A percentile compares a stretch with the other conserved stretches of the same genome.
phyloP scores from a whole-genome alignment of 2,113 vertebrate genomes.

The Brachirus orientalis region DNA sequence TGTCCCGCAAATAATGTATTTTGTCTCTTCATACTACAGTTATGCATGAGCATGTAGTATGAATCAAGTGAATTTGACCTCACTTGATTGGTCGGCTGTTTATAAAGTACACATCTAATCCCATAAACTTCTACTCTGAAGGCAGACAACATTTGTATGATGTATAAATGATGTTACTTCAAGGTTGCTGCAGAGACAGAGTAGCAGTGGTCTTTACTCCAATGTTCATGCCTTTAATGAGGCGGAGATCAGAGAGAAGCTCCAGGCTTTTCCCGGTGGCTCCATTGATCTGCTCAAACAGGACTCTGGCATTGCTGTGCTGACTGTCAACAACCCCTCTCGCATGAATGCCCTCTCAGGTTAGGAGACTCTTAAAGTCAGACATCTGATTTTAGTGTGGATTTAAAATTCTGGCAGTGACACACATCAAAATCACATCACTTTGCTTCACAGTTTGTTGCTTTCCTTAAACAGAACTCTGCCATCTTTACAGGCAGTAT shows the following conservation, averaged over 20 bases:
- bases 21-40: background rate
- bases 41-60: no score
- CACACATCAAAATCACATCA: background rate
- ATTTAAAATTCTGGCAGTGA: background rate
- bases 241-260: constrained; percentile 83
- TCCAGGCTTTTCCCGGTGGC: constrained; percentile 87
- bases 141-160: background rate
- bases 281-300: constrained; percentile 88
- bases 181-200: constrained; percentile 71
- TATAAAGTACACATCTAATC: background rate
- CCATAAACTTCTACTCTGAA: background rate
- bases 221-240: constrained; percentile 79
- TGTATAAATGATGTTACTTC: constrained; percentile 34
- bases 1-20: background rate
- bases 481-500: constrained; percentile 85
- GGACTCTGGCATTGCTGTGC: constrained; percentile 86
- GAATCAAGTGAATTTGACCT: no score
- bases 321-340: constrained; percentile 90
- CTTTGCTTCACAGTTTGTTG: background rate
- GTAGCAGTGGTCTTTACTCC: constrained; percentile 74
- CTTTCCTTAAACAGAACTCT: background rate
- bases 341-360: constrained; percentile 95
- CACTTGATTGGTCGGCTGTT: no score
- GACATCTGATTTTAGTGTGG: background rate
- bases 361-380: constrained; percentile 57